Evolutionary conservation across 1,140 invertebrate species (phyloP), one percentile per base, ranked within the genome.

Genomic region (Papilio xuthus): DNA sequence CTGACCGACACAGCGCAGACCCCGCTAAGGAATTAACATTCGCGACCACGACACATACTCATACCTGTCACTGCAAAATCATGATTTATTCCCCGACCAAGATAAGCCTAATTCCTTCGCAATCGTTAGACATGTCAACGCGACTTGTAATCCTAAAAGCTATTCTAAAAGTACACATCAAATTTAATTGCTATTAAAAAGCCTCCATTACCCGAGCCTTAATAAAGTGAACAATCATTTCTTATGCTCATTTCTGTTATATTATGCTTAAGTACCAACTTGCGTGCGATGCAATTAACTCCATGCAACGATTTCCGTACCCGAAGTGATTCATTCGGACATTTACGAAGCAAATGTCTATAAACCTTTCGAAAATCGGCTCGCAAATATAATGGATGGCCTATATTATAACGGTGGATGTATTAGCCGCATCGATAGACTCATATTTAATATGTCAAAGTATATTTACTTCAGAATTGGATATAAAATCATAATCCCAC

Each of bases 31-130:
- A 88, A 87, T 90, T 90, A 90, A 87, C 89, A 86, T 76, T 84
- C 83, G 87, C 86, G 84, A 86, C 82, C 83, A 87, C 85, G 86
- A 90, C 87, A 88, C 83, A 80, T 81, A 82, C 83, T 87, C 88
- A 89, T 85, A 88, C 84, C 89, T 82, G 84, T 86, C 82, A 77
- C 80, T 82, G 83, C 80, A 78, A 86, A 88, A 81, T 82, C 83
- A 82, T 86, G 85, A 90, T 91, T 90, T 89, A 90, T 88, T 79
- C 78, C 76, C 23, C 71, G 69, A 73, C 80, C 81, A 75, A 69
- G 73, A 67, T 67, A 67, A 67, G 15, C 12, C 60, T 32, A 67
- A 67, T 67, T 67, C 13, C 60, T 67, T 28, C 26, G 75, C 60
- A 86, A 85, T 85, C 84, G 77, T 60, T 47, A 78, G 20, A 79